Evolutionary conservation across 1,140 invertebrate species (phyloP).

Genomic region (Heliconius melpomene): DNA sequence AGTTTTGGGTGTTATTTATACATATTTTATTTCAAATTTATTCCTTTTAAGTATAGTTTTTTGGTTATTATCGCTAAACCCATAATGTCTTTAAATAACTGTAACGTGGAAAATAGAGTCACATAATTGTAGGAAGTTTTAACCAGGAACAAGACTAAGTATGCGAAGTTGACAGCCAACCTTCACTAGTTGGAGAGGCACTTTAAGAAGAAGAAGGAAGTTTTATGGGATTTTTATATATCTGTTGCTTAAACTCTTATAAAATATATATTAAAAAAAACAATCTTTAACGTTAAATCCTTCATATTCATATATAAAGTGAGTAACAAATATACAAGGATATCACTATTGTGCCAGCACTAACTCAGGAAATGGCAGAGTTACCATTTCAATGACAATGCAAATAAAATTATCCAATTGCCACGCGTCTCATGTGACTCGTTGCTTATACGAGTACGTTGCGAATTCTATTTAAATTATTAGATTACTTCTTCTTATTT

Average conservation of each 20-base stretch:
- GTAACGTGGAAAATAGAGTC: background rate
- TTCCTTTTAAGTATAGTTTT: too few relatives aligned
- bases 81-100: background rate
- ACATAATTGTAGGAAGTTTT: background rate
- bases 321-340: background rate
- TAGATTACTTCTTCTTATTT: background rate
- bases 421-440: background rate
- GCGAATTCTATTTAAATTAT: background rate
- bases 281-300: background rate
- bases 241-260: too few relatives aligned
- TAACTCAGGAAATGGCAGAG: slow-evolving; percentile 2
- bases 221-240: background rate
- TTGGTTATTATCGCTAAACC: too few relatives aligned
- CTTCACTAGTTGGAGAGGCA: too few relatives aligned
- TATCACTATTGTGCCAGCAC: background rate
- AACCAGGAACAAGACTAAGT: too few relatives aligned
- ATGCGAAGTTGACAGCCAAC: too few relatives aligned
- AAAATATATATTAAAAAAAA: too few relatives aligned
- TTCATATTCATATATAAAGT: background rate
- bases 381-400: slow-evolving; percentile 8
- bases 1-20: too few relatives aligned
- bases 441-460: background rate
- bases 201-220: background rate
- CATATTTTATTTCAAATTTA: too few relatives aligned
- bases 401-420: slow-evolving; percentile 14